Evolutionary conservation across 2,113 vertebrate genomes (phyloP), one percentile per base, ranked within the genome.

Genomic region (Trichechus manatus): DNA sequence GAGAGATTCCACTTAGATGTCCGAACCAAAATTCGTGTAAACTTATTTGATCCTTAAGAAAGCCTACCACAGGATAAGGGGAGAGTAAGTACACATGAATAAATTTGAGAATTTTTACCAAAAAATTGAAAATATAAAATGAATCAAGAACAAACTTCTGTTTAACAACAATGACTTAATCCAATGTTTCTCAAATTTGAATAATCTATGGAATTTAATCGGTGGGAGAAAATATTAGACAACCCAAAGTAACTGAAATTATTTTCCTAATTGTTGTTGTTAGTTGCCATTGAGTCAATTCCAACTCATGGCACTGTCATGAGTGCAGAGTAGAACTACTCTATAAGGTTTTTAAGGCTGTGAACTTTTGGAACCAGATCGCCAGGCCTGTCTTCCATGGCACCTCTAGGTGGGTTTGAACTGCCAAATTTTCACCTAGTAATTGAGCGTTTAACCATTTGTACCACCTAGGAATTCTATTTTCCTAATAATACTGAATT

Each of bases 21-120:
- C 89, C n/a, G 95, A 96, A 92, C 86, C 50, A 91, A 90, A 91
- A 86, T n/a, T 66, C 39, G 44, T 64, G 27, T 64, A 66, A 75
- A 96, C 10, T 5, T 84, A 93, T 77, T 22, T 93, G 44, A 89
- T 23, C 7, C 36, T 68, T 83, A 85, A 80, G 29, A 72, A 91
- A 91, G 13, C 22, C n/a, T 72, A 23, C 7, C 13, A 70, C 13
- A 79, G 17, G 44, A 72, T 23, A 93, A 14, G 1, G 85, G 94
- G 82, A 93, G 13, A 92, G 8, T 79, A 77, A 89, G 19, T 25
- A 20, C 0, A 87, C 33, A 33, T 9, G 5, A 47, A 31, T 75
- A 87, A 89, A 75, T 87, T 82, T 87, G 83, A 39, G 17, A 89
- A 79, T 82, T 36, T 72, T 80, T 10, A 39, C 42, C 10, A 29